Conservation (phyloP, 2,888 invertebrate species). For the Pterostichus niger region DNA sequence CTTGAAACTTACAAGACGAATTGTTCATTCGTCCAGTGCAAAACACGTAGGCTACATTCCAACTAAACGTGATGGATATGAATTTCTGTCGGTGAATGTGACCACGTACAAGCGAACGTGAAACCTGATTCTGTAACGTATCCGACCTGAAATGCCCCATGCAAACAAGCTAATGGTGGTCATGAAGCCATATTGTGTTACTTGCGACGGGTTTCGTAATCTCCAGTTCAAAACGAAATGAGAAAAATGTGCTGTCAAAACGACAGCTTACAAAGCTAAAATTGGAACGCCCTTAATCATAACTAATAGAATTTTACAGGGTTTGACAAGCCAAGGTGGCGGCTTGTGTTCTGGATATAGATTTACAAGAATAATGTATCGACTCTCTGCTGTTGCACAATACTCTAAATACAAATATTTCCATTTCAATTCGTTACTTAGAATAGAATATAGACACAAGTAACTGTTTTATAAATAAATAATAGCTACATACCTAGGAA, state of each 20-base stretch:
- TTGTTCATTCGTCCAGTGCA: too few relatives aligned
- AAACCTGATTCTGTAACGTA: conserved; percentile 51
- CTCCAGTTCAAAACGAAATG: conserved; percentile 41
- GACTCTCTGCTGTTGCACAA: too few relatives aligned
- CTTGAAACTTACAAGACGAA: too few relatives aligned
- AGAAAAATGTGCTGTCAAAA: conserved; percentile 28
- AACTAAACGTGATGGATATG: not conserved
- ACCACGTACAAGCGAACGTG: conserved; percentile 24
- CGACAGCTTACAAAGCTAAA: conserved; percentile 24
- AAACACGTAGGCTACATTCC: too few relatives aligned
- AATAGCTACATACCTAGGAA: too few relatives aligned
- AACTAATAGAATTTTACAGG: conserved; percentile 35
- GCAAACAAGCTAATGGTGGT: conserved; percentile 60
- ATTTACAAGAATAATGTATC: too few relatives aligned
- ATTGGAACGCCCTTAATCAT: conserved; percentile 47
- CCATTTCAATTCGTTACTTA: too few relatives aligned
- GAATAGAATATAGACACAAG: too few relatives aligned
- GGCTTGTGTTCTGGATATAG: too few relatives aligned
- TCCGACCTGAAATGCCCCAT: conserved; percentile 10
- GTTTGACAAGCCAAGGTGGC: not conserved
- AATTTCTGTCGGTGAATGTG: conserved; percentile 10
- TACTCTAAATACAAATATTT: too few relatives aligned
- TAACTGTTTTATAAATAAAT: too few relatives aligned
- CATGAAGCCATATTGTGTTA: conserved; percentile 62
- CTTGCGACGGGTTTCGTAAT: conserved; percentile 60